A percentile compares a stretch with the other conserved stretches of the same genome.
phyloP scores from a whole-genome alignment of 2,797 vertebrate species.

The Phalloptychus januarius region DNA sequence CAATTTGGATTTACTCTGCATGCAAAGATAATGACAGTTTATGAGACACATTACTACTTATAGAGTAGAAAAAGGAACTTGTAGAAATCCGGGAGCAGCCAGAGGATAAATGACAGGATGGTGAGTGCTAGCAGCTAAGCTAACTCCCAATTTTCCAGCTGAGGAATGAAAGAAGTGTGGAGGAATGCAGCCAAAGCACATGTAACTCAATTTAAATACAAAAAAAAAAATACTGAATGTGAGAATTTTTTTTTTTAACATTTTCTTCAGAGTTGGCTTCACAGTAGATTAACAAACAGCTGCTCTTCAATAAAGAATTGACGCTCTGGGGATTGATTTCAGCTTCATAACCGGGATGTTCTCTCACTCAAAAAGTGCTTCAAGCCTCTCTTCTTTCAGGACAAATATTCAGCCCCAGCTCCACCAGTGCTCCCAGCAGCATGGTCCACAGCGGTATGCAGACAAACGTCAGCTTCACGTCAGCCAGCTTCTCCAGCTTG shows the following conservation, averaged over 20 bases:
- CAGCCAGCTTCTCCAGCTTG: constrained; percentile 87
- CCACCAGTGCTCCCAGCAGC: constrained; percentile 88
- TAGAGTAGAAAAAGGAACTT: constrained; percentile 29
- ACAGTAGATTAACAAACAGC: constrained; percentile 48
- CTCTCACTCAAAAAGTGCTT: background rate
- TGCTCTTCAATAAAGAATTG: constrained; percentile 8
- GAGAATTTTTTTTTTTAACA: background rate
- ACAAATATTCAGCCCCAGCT: constrained; percentile 92
- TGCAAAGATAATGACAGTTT: background rate
- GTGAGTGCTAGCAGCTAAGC: background rate
- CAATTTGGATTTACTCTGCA: background rate
- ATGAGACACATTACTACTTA: background rate
- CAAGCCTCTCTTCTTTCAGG: constrained; percentile 86
- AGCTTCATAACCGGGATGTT: background rate
- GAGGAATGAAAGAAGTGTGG: constrained; percentile 26
- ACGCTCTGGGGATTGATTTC: background rate
- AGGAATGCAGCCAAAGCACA: constrained; percentile 7
- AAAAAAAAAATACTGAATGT: constrained; percentile 21
- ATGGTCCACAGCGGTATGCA: constrained; percentile 94
- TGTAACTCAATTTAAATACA: constrained; percentile 21
- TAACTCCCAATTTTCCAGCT: background rate
- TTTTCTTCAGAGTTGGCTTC: constrained; percentile 55
- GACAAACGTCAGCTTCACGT: constrained; percentile 87
- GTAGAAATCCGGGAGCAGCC: background rate
- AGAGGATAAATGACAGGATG: background rate